Percentiles rank a stretch among this genome's conserved stretches.
These are phyloP conservation scores for Oncorhynchus clarkii DNA, from an alignment of 2,113 vertebrate species.

Conservation along the genomic window DNA sequence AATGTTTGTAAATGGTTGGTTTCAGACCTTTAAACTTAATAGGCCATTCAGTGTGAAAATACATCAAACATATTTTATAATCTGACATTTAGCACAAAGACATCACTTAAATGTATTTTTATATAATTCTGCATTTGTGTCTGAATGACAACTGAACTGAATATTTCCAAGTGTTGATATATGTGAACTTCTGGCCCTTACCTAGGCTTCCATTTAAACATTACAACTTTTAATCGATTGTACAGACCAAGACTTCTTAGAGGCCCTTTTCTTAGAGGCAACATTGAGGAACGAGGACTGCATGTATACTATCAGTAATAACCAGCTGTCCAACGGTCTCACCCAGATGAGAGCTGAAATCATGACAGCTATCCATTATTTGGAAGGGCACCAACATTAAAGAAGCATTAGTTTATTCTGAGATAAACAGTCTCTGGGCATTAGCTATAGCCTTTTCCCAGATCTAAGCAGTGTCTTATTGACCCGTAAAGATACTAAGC, in stretches of 20 bases:
- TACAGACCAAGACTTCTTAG: too few species aligned
- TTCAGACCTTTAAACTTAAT: too few species aligned
- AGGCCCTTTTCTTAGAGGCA: neutral
- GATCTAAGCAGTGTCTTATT: neutral
- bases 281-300: neutral
- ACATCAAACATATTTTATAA: too few species aligned
- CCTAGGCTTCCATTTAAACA: neutral
- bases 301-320: neutral
- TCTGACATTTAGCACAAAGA: too few species aligned
- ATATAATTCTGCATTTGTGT: neutral
- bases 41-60: too few species aligned
- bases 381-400: slow-evolving; percentile 37
- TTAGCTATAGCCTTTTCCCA: neutral
- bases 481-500: neutral
- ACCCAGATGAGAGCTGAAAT: slow-evolving; percentile 31
- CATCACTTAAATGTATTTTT: too few species aligned
- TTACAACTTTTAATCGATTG: neutral
- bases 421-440: neutral
- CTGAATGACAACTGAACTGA: neutral
- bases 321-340: neutral
- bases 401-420: slow-evolving; percentile 33
- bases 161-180: neutral
- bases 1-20: too few species aligned
- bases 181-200: neutral
- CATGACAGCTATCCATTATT: slow-evolving; percentile 42